Percentiles rank a stretch among this genome's conserved stretches.
Evolutionary conservation across 1,140 invertebrate genomes (phyloP).

Genomic region (Trichonephila inaurata): DNA sequence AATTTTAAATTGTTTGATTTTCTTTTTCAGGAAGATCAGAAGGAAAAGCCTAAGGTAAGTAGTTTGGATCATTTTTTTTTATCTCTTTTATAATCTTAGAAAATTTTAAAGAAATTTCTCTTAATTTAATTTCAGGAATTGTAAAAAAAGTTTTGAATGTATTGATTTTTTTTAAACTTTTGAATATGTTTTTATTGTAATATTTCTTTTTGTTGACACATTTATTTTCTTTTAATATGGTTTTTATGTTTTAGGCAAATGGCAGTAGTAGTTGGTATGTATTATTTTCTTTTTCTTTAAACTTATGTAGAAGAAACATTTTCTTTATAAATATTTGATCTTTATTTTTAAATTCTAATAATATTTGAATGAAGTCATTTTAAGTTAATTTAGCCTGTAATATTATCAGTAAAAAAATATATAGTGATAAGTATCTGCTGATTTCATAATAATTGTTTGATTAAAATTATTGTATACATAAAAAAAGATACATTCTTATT

Average conservation of each 20-base stretch:
- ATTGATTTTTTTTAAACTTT: background rate
- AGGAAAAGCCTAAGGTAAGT: background rate
- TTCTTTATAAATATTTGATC: background rate
- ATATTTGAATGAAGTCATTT: too few relatives aligned
- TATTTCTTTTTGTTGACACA: background rate
- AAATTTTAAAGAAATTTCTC: background rate
- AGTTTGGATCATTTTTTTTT: background rate
- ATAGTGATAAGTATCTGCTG: too few relatives aligned
- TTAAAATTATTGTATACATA: too few relatives aligned
- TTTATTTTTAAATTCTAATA: too few relatives aligned
- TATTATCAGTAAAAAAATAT: too few relatives aligned
- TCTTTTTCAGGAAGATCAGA: background rate
- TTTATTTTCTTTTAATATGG: background rate
- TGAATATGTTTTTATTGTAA: background rate
- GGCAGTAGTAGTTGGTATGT: slow-evolving; percentile 45
- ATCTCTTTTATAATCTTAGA: background rate
- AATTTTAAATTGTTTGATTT: background rate
- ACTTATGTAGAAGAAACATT: background rate
- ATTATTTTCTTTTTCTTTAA: background rate
- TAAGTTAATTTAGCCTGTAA: too few relatives aligned
- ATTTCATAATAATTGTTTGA: too few relatives aligned
- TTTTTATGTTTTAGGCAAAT: slow-evolving; percentile 24
- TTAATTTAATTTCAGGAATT: background rate
- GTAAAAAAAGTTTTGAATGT: background rate
- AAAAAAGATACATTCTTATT: too few relatives aligned